Evolutionary conservation across 2,113 vertebrate genomes (phyloP).

Genomic region (Capreolus pygargus): DNA sequence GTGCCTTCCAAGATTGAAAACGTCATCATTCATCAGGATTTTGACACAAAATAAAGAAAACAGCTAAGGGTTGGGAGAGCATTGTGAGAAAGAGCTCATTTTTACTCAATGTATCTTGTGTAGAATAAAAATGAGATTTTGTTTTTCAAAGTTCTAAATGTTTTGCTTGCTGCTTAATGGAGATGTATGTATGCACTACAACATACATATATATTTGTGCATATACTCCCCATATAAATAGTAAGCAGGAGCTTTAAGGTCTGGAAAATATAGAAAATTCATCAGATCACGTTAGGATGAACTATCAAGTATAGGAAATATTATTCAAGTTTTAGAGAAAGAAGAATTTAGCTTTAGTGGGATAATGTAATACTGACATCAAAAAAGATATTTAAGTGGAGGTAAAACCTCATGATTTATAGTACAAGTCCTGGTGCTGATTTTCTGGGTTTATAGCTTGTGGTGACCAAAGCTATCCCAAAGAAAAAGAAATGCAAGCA

Average conservation of each 20-base stretch:
- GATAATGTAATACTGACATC: not conserved
- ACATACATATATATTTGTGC: not conserved
- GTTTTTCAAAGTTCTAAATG: not conserved
- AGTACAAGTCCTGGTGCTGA: not conserved
- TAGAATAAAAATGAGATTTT: constrained; percentile 43
- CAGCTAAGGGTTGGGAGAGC: not conserved
- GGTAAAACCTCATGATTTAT: not conserved
- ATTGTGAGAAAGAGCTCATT: not conserved
- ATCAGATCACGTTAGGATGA: not conserved
- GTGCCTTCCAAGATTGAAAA: not conserved
- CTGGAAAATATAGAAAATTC: not conserved
- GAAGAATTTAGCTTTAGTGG: not conserved
- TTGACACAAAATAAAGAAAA: constrained; percentile 48
- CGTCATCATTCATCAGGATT: constrained; percentile 3
- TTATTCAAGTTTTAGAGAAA: not conserved
- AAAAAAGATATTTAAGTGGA: not conserved
- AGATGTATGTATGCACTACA: not conserved
- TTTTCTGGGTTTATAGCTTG: not conserved
- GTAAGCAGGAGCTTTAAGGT: not conserved
- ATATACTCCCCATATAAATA: not conserved
- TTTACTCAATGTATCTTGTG: not conserved
- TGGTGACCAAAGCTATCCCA: not conserved
- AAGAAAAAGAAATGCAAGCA: not conserved
- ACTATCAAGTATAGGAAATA: not conserved
- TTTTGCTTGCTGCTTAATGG: not conserved